These are phyloP conservation scores for Mugil cephalus DNA, from an alignment of 2,113 vertebrate species.

Conservation along the genomic window DNA sequence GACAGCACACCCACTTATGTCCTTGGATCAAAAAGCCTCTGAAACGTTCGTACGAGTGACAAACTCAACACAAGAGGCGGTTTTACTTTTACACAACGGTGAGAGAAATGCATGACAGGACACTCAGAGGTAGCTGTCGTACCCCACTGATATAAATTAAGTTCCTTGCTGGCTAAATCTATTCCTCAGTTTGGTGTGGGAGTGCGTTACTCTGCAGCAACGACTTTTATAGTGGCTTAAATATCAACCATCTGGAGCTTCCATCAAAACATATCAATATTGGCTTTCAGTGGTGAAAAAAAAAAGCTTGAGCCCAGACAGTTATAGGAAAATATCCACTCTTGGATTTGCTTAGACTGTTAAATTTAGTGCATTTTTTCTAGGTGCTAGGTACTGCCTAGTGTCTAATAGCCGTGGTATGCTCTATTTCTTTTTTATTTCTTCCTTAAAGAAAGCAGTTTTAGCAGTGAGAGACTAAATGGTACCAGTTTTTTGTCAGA, in stretches of 20 bases:
- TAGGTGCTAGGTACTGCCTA: neutral
- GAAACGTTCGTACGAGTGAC: neutral
- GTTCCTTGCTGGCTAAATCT: slow-evolving; percentile 4
- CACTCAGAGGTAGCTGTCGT: neutral
- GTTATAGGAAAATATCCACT: slow-evolving; percentile 35
- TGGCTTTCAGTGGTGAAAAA: slow-evolving; percentile 9
- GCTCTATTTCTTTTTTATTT: too few relatives aligned
- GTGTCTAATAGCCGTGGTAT: neutral
- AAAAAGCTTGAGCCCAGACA: slow-evolving; percentile 21
- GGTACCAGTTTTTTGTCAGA: too few relatives aligned
- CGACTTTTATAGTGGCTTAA: slow-evolving; percentile 15
- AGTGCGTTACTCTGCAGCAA: slow-evolving; percentile 24
- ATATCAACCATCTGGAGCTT: slow-evolving; percentile 57
- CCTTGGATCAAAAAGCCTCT: too few relatives aligned
- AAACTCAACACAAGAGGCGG: neutral
- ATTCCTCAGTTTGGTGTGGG: slow-evolving; percentile 41
- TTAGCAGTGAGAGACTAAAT: too few relatives aligned
- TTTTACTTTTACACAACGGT: neutral
- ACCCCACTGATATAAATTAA: neutral
- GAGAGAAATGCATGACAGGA: neutral
- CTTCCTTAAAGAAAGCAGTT: too few relatives aligned
- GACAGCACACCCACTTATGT: neutral
- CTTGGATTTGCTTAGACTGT: slow-evolving; percentile 1
- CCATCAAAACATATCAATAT: slow-evolving; percentile 52
- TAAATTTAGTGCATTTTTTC: neutral